These are phyloP conservation scores for Periplaneta americana DNA, from an alignment of 1,140 invertebrate genomes.

Conservation along the genomic window DNA sequence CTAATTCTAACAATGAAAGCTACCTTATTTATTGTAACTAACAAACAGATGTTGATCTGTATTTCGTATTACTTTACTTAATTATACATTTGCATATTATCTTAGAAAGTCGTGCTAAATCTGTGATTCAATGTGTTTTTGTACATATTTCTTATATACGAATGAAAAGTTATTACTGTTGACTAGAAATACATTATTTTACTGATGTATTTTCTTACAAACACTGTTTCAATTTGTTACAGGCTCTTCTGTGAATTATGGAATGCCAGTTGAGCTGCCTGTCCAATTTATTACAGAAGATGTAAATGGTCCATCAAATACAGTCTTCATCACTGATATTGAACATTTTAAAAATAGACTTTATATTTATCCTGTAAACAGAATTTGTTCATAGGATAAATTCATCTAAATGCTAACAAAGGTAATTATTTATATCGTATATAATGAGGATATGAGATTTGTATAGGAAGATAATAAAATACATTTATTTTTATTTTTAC, in stretches of 20 bases:
- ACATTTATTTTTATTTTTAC: no score
- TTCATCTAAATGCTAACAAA: no score
- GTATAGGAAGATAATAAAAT: no score
- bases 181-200: no score
- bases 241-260: background rate
- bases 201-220: background rate
- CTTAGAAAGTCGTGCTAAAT: background rate
- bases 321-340: background rate
- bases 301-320: background rate
- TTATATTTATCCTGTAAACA: background rate
- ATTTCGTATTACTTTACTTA: no score
- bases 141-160: background rate
- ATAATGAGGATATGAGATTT: no score
- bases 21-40: no score
- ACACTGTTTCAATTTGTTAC: background rate
- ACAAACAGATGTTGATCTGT: no score
- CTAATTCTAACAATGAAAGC: no score
- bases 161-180: no score
- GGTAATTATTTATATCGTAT: no score
- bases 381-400: background rate
- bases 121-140: background rate
- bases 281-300: background rate
- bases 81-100: no score
- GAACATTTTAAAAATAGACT: background rate
- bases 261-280: background rate